Base-by-base conservation (phyloP, 2,888 invertebrate species). In the Graphium colonna region DNA sequence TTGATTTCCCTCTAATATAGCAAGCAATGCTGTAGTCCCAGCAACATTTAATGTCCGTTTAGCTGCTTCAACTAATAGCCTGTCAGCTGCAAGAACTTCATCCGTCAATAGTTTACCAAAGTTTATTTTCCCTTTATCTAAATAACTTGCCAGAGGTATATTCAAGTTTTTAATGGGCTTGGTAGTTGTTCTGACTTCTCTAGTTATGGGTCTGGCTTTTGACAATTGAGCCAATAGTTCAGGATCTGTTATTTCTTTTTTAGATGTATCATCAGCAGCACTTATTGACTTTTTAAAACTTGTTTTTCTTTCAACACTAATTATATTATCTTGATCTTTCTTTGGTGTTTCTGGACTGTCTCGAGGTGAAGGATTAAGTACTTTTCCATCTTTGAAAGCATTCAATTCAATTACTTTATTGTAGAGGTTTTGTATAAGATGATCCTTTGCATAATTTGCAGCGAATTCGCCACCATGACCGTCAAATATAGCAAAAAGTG, bases 381-480 rank as follows among this genome's bases (percentile, higher is more conserved):
- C 58, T 79, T 91, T 92, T 0, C 93, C 94, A 57, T 92, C 90
- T 62, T 93, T 91, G 59, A 93, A 86, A 67, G 93, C 92, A 79
- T 94, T 93, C 51, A 95, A 85, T 73, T 95, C 94, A 21, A 93
- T 90, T 42, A 96, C 92, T 86, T 94, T 95, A 70, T 93, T 93
- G 66, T 92, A 93, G 47, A 97, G 89, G 73, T 93, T 95, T 74
- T 95, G 94, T 60, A 97, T 94, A 13, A 98, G 90, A 65, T 96
- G 95, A 66, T 97, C 96, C 75, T 95, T 95, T 48, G 96, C 96
- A 86, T 95, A 98, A 75, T 97, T 96, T 15, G 97, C 97, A 48
- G 97, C 97, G 89, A 96, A 96, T 88, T 97, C 97, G 38, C 98
- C 98, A 47, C 98, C 98, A 79, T 98, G 98, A 0, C 98, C 98